These are phyloP conservation scores for Latrodectus geometricus DNA, from an alignment of 1,140 invertebrate genomes.

Conservation along the genomic window DNA sequence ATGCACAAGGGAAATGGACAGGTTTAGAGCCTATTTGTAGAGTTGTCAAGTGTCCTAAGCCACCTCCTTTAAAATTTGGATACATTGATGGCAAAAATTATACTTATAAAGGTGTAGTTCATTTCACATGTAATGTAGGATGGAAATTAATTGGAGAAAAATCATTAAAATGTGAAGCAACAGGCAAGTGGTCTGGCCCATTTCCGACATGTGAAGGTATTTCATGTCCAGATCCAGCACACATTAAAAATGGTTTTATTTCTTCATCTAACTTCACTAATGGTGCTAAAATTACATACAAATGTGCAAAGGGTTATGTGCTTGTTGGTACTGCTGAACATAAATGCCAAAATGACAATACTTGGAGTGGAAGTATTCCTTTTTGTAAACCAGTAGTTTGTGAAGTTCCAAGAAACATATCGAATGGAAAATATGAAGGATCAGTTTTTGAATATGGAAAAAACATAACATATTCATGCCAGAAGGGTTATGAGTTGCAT, in stretches of 20 bases:
- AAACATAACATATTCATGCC: constrained; percentile 68
- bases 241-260: constrained; percentile 45
- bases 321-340: constrained; percentile 35
- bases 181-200: constrained; percentile 84
- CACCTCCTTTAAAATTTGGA: constrained; percentile 70
- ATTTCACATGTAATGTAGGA: constrained; percentile 88
- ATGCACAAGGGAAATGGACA: constrained; percentile 85
- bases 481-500: constrained; percentile 68
- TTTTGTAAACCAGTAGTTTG: constrained; percentile 66
- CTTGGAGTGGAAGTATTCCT: constrained; percentile 68
- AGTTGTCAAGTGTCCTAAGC: constrained; percentile 47
- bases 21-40: constrained; percentile 73
- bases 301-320: constrained; percentile 49
- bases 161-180: constrained; percentile 76
- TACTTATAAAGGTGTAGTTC: constrained; percentile 84
- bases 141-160: constrained; percentile 81
- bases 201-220: constrained; percentile 77
- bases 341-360: constrained; percentile 59
- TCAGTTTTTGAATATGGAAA: constrained; percentile 58
- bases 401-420: constrained; percentile 55
- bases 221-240: constrained; percentile 45
- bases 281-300: constrained; percentile 51
- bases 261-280: constrained; percentile 47
- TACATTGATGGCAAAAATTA: constrained; percentile 88
- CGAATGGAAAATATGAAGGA: constrained; percentile 29